These are phyloP conservation scores for Calyptomena viridis DNA, from an alignment of 2,113 vertebrate species.

Conservation along the genomic window DNA sequence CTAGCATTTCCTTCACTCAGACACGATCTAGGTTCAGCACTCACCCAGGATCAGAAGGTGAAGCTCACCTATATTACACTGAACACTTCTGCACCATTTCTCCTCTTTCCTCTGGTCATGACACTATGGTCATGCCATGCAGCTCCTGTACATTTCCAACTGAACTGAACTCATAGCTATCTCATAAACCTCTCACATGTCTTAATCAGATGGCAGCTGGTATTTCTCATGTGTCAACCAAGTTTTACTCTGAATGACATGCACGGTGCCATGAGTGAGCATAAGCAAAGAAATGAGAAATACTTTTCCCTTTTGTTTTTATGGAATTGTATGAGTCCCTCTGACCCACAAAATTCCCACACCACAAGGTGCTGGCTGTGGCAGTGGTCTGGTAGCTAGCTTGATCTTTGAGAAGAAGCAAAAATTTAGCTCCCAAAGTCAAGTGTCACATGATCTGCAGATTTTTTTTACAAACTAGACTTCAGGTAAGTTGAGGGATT, in stretches of 20 bases:
- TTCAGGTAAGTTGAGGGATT: not conserved
- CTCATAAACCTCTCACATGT: not conserved
- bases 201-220: not conserved
- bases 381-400: not conserved
- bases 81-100: not conserved
- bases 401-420: not conserved
- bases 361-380: not conserved
- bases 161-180: not conserved
- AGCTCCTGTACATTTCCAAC: rapidly evolving
- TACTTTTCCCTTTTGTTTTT: not conserved
- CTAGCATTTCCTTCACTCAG: not conserved
- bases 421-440: not conserved
- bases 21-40: rapidly evolving
- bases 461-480: not conserved
- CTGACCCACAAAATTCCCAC: not conserved
- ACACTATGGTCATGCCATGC: rapidly evolving
- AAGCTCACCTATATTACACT: not conserved
- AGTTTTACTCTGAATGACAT: not conserved
- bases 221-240: not conserved
- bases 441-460: not conserved
- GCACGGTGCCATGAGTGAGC: not conserved
- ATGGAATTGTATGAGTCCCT: not conserved
- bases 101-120: not conserved
- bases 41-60: not conserved
- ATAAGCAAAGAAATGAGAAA: not conserved